Base-by-base conservation (phyloP, 2,888 invertebrate species). In the Dryococelus australis region DNA sequence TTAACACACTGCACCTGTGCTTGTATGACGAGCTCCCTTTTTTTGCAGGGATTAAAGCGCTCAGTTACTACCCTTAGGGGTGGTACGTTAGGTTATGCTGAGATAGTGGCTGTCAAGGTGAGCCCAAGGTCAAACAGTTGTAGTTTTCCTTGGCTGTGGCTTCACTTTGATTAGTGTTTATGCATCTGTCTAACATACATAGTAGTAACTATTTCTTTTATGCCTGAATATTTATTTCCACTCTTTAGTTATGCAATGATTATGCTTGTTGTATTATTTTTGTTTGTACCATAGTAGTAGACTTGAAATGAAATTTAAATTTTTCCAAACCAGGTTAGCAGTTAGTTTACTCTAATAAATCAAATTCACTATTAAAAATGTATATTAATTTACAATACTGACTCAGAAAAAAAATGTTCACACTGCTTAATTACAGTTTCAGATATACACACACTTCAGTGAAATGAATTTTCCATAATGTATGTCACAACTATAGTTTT, bases 81-180 rank as follows among this genome's bases (percentile, higher is more conserved):
- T 92, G 97, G 97, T 91, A 96, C 96, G 89, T 94, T 97, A 92
- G 97, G 97, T 92, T 97, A 96, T 94, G 98, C 98, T 90, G 98
- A 98, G 95, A 98, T 98, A 94, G 98, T 98, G 93, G 98, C 98
- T 93, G 97, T 98, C 91, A 98, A 98, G 98, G 98, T 98, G 97
- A 94, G 90, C 89, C 89, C 84, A 85, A 83, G 87, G 85, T 87
- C 83, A 83, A 83, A 87, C 86, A 88, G 87, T 87, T 80, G 47
- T 87, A 43, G 83, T 85, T 87, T n/a, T 80, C 35, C 27, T 84
- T 26, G 24, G 35, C 81, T 65, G 79, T 80, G 53, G 85, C 86
- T 53, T 43, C 43, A 87, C 86, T 85, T 88, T 86, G 86, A 87
- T 51, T 86, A 88, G 88, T 85, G 88, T 88, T 88, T 87, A 87